These are phyloP conservation scores for Spea hammondii DNA, from an alignment of 2,797 vertebrate species.

Conservation along the genomic window DNA sequence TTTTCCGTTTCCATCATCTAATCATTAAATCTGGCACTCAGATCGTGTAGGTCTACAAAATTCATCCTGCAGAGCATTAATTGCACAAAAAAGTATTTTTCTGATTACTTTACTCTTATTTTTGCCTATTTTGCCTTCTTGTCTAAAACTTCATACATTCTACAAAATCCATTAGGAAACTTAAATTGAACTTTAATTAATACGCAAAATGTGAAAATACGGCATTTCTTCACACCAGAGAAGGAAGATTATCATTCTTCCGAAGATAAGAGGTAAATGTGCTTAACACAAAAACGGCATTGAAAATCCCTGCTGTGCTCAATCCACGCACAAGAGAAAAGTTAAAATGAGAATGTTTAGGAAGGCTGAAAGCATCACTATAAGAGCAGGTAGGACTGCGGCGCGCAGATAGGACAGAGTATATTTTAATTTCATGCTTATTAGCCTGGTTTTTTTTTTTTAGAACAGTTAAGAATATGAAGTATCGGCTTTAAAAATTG, in stretches of 20 bases:
- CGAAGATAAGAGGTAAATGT: constrained; percentile 23
- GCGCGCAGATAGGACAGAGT: constrained; percentile 23
- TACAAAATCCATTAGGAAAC: no score
- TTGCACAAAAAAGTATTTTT: no score
- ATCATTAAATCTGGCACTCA: no score
- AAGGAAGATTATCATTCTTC: constrained; percentile 10
- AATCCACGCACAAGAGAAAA: constrained; percentile 21
- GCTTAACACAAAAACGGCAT: constrained; percentile 30
- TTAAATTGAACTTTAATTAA: no score
- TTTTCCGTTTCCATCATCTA: no score
- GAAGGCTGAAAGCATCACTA: constrained; percentile 14
- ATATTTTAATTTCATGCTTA: constrained; percentile 43
- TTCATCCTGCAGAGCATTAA: no score
- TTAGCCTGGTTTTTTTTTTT: constrained; percentile 24
- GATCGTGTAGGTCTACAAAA: no score
- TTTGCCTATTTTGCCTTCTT: no score
- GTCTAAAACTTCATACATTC: no score
- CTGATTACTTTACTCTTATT: no score
- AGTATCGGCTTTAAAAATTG: constrained; percentile 16
- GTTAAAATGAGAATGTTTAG: constrained; percentile 23
- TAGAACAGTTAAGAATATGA: constrained; percentile 10
- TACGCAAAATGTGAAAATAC: background rate
- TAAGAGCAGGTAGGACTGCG: constrained; percentile 39
- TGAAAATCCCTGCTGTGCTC: constrained; percentile 19
- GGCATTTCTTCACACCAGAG: constrained; percentile 4